Evolutionary conservation across 2,888 invertebrate species (phyloP).

Genomic region (Luperina testacea): DNA sequence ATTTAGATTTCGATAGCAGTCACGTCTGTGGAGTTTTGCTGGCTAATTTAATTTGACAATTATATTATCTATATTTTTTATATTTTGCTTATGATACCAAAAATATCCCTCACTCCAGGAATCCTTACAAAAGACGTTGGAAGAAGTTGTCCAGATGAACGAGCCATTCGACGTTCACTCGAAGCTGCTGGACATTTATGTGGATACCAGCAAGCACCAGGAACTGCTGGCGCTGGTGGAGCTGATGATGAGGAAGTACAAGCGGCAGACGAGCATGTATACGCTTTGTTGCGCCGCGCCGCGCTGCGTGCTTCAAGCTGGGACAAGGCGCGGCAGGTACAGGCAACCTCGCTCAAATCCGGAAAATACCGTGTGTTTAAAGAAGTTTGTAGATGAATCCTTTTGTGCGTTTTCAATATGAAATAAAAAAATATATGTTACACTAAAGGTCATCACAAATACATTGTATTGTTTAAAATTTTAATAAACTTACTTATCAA

Average conservation of each 20-base stretch:
- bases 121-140: conserved; percentile 92
- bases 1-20: neutral
- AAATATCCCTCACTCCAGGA: conserved; percentile 83
- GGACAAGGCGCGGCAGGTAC: conserved; percentile 94
- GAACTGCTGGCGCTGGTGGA: conserved; percentile 93
- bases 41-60: neutral
- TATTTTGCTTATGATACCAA: neutral
- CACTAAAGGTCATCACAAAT: too few relatives aligned
- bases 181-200: conserved; percentile 93
- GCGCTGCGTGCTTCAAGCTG: conserved; percentile 93
- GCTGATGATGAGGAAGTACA: conserved; percentile 94
- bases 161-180: conserved; percentile 94
- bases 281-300: conserved; percentile 93
- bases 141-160: conserved; percentile 95
- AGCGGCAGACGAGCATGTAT: conserved; percentile 93
- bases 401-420: too few relatives aligned
- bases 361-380: too few relatives aligned
- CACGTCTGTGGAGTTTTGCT: neutral
- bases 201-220: conserved; percentile 91
- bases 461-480: too few relatives aligned
- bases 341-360: too few relatives aligned
- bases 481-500: too few relatives aligned
- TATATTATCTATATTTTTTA: too few relatives aligned
- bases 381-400: too few relatives aligned
- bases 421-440: too few relatives aligned